A percentile compares a stretch with the other conserved stretches of the same genome.
These are phyloP conservation scores for Sitobion miscanthi DNA, from an alignment of 1,140 invertebrate species.

Conservation along the genomic window DNA sequence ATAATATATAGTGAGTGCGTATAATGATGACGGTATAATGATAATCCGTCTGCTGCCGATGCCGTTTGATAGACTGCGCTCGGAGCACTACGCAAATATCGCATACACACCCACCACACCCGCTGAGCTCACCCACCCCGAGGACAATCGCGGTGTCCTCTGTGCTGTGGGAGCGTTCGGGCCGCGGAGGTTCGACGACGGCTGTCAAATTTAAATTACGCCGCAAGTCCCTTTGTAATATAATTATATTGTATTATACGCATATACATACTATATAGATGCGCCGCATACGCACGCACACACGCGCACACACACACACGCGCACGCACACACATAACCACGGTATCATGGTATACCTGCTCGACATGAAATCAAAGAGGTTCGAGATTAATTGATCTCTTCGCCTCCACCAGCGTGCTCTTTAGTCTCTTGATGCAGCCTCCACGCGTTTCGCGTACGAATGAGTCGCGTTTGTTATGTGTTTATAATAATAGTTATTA, in stretches of 20 bases:
- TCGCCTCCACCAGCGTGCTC: not conserved
- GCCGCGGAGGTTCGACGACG: not conserved
- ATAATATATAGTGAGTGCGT: not conserved
- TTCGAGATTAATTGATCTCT: constrained; percentile 7
- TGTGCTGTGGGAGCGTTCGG: not conserved
- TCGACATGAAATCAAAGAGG: not conserved
- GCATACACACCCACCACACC: not conserved
- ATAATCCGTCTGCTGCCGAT: not conserved
- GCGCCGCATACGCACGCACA: no score
- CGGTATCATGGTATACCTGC: not conserved
- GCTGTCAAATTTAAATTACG: constrained; percentile 7
- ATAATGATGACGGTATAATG: not conserved
- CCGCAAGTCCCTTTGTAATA: not conserved
- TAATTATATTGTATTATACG: not conserved
- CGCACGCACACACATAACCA: not conserved
- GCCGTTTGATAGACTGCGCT: not conserved
- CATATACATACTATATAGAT: not conserved
- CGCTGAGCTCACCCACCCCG: not conserved
- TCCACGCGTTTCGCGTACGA: not conserved
- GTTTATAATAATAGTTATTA: not conserved
- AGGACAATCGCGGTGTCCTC: not conserved
- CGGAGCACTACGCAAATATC: not conserved
- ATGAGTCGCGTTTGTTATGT: not conserved
- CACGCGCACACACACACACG: no score
- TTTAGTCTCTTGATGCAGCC: not conserved